Evolutionary conservation across 2,888 invertebrate genomes (phyloP).

Genomic region (Neocrepidodera transversa): DNA sequence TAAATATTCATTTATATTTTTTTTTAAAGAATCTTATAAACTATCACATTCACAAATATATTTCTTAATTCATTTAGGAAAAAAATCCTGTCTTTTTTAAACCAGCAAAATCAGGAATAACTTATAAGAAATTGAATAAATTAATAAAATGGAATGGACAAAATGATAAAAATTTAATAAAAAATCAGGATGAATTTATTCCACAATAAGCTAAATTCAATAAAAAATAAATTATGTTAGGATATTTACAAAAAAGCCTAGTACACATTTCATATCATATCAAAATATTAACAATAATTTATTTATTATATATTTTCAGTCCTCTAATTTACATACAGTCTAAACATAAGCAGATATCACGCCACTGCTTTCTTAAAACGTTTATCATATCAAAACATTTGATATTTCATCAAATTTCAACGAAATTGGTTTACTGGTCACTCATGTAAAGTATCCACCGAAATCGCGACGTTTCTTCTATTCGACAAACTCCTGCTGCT

Average conservation of each 20-base stretch:
- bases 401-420: too few species aligned
- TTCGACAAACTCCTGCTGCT: constrained; percentile 45
- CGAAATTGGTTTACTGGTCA: too few species aligned
- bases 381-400: too few species aligned
- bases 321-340: constrained; percentile 15
- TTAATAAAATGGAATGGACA: constrained; percentile 28
- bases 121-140: constrained; percentile 20
- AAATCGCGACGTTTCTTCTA: constrained; percentile 55
- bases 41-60: constrained; percentile 18
- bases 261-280: constrained; percentile 5
- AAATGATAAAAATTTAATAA: constrained; percentile 18
- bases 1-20: too few species aligned
- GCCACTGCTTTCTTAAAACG: neutral
- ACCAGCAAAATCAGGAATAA: too few species aligned
- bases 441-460: constrained; percentile 58
- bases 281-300: constrained; percentile 21
- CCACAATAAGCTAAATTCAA: constrained; percentile 15
- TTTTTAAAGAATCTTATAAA: too few species aligned
- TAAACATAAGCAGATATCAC: constrained; percentile 1
- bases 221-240: constrained; percentile 21
- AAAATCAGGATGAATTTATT: constrained; percentile 10
- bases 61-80: too few species aligned
- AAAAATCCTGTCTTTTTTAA: too few species aligned
- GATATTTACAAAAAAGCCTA: constrained; percentile 15
- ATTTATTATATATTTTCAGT: constrained; percentile 2